Evolutionary conservation across 2,113 vertebrate species (phyloP).

Genomic region (Zingel zingel): DNA sequence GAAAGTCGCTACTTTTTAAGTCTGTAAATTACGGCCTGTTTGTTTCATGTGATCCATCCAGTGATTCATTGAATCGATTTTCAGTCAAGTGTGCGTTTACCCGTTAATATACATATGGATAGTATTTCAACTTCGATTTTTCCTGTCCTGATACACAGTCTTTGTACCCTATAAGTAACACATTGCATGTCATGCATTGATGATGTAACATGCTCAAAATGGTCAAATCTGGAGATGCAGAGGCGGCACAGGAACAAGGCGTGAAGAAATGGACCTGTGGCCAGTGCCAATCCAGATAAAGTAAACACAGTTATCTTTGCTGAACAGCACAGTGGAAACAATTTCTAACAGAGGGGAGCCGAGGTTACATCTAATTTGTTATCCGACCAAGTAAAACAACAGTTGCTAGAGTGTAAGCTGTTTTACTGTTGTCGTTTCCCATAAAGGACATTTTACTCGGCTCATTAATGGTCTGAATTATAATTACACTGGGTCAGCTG

Average conservation of each 20-base stretch:
- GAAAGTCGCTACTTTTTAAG: slow-evolving; percentile 15
- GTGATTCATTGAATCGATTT: slow-evolving; percentile 8
- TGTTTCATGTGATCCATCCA: slow-evolving; percentile 15
- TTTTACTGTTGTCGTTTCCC: slow-evolving; percentile 39
- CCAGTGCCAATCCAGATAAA: slow-evolving; percentile 38
- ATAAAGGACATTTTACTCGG: slow-evolving; percentile 55
- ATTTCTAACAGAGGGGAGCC: slow-evolving; percentile 8
- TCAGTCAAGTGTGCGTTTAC: slow-evolving; percentile 3
- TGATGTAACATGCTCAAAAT: slow-evolving; percentile 16
- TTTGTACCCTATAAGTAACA: background rate
- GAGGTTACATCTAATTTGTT: slow-evolving; percentile 65
- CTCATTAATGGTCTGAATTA: slow-evolving; percentile 60
- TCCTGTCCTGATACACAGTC: background rate
- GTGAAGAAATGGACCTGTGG: slow-evolving; percentile 29
- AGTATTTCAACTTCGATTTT: slow-evolving; percentile 1
- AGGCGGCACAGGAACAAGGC: background rate
- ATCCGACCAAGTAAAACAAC: slow-evolving; percentile 62
- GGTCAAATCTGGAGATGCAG: slow-evolving; percentile 19
- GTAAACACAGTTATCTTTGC: slow-evolving; percentile 20
- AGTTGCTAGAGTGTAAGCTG: slow-evolving; percentile 20
- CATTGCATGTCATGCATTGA: background rate
- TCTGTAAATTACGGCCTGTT: slow-evolving; percentile 39
- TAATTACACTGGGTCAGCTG: slow-evolving; percentile 54
- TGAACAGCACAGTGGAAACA: slow-evolving; percentile 11
- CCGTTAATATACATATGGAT: background rate